Evolutionary conservation across 1,140 invertebrate species (phyloP).

Genomic region (Acyrthosiphon pisum): DNA sequence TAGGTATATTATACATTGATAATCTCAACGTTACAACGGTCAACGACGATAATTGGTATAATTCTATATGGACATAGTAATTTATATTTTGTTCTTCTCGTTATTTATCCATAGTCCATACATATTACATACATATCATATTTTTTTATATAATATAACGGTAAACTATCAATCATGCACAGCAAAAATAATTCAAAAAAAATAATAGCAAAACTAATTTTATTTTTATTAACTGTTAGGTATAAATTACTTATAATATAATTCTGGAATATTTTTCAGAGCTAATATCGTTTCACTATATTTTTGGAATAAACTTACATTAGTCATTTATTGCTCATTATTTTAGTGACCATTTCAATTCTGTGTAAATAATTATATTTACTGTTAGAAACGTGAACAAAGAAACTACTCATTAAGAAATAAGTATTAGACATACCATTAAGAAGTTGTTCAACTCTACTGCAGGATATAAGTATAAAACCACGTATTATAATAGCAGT

Average conservation of each 20-base stretch:
- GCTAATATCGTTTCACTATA: background rate
- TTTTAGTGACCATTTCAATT: background rate
- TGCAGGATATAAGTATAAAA: background rate
- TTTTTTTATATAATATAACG: background rate
- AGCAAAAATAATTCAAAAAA: too few relatives aligned
- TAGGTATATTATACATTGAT: background rate
- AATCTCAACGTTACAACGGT: background rate
- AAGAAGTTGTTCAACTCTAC: conserved; percentile 34
- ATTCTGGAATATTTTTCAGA: background rate
- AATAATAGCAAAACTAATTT: background rate
- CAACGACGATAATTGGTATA: background rate
- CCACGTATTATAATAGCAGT: background rate
- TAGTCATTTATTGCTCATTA: background rate
- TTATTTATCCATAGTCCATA: background rate
- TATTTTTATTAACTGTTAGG: background rate
- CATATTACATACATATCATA: background rate
- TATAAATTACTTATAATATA: too few relatives aligned
- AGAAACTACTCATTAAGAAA: conserved; percentile 35
- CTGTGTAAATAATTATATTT: background rate
- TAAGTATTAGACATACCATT: background rate
- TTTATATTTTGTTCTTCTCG: background rate
- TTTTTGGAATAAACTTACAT: background rate
- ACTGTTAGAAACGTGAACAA: conserved; percentile 1
- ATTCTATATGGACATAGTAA: background rate
- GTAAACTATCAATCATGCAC: background rate